Conservation (phyloP, 2,888 invertebrate genomes). For the Corythucha ciliata region DNA sequence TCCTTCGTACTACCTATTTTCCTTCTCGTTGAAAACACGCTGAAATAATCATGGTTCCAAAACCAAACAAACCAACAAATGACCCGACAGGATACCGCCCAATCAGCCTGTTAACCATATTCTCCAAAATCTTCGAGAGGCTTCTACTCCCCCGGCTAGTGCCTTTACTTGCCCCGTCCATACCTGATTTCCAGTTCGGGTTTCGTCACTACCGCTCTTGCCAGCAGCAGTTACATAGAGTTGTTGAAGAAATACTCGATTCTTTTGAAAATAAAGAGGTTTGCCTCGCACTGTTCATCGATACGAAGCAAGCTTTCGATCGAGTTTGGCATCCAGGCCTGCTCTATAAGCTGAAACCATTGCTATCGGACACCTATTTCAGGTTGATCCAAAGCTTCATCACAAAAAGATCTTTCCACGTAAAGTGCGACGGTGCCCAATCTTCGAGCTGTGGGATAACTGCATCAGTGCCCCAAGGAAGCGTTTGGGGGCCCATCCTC, state of each 20-base stretch:
- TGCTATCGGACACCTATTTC: neutral
- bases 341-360: neutral
- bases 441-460: neutral
- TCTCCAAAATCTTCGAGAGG: slow-evolving; percentile 3
- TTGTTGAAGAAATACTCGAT: slow-evolving; percentile 1
- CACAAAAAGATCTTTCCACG: slow-evolving; percentile 1
- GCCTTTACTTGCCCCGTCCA: neutral
- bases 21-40: slow-evolving; percentile 7
- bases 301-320: too few species aligned
- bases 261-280: neutral
- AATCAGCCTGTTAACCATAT: neutral
- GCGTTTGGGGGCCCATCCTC: slow-evolving; percentile 14
- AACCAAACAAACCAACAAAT: slow-evolving; percentile 3
- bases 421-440: neutral
- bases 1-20: slow-evolving; percentile 10
- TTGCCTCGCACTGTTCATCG: neutral
- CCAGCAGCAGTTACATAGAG: neutral
- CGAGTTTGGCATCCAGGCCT: too few species aligned
- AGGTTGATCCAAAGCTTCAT: slow-evolving; percentile 2
- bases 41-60: slow-evolving; percentile 4
- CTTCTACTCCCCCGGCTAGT: neutral
- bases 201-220: slow-evolving; percentile 1
- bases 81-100: neutral
- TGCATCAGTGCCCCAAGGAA: slow-evolving; percentile 7
- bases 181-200: neutral